These are phyloP conservation scores for Brachystomella parvula DNA, from an alignment of 1,140 invertebrate species.

Conservation along the genomic window DNA sequence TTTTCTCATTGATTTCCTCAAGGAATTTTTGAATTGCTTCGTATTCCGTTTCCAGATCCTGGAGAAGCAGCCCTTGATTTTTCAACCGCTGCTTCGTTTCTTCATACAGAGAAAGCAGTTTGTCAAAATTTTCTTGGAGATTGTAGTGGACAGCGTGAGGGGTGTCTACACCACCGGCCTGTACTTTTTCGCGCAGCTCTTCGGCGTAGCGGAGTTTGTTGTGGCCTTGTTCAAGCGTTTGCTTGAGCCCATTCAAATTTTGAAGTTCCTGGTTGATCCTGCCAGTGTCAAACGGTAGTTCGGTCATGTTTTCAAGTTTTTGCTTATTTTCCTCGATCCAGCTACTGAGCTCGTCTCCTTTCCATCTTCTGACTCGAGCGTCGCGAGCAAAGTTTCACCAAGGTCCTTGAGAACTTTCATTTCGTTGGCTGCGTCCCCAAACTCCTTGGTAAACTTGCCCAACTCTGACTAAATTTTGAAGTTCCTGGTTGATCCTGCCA, in stretches of 20 bases:
- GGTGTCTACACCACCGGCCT: conserved; percentile 71
- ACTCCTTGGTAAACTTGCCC: neutral
- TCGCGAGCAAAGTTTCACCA: conserved; percentile 71
- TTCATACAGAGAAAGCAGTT: conserved; percentile 67
- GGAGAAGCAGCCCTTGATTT: conserved; percentile 61
- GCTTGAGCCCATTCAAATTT: conserved; percentile 70
- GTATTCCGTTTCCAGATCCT: conserved; percentile 57
- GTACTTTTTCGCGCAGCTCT: conserved; percentile 85
- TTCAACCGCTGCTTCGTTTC: conserved; percentile 65
- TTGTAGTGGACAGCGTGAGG: conserved; percentile 83
- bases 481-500: conserved; percentile 70
- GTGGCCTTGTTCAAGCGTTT: conserved; percentile 80
- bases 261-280: conserved; percentile 77
- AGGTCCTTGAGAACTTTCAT: conserved; percentile 63
- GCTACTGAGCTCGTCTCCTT: conserved; percentile 66
- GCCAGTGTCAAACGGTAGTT: conserved; percentile 62
- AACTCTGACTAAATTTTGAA: conserved; percentile 58
- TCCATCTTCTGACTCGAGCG: conserved; percentile 56
- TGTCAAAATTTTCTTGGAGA: conserved; percentile 79
- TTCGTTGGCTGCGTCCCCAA: neutral
- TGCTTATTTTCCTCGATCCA: conserved; percentile 76
- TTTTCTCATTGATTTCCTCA: conserved; percentile 73
- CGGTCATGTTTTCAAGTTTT: conserved; percentile 65
- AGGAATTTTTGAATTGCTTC: conserved; percentile 73
- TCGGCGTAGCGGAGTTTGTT: conserved; percentile 75